These are phyloP conservation scores for Ommatoiulus sabulosus DNA, from an alignment of 2,888 invertebrate genomes.

Conservation along the genomic window DNA sequence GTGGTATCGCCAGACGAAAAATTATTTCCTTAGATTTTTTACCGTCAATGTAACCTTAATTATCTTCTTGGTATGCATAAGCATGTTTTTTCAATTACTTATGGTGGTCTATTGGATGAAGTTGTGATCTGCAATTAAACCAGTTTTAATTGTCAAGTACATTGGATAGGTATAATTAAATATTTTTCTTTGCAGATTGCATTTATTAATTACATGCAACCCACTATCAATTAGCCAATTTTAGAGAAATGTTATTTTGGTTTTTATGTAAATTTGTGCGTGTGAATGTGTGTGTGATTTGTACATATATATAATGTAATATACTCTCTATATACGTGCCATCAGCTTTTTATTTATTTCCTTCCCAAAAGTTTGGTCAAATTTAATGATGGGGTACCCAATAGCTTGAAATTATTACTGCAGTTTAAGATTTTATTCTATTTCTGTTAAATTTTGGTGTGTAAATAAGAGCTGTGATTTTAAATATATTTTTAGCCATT, in stretches of 20 bases:
- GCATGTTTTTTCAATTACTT: not conserved
- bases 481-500: not conserved
- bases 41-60: not conserved
- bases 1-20: not conserved
- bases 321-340: not conserved
- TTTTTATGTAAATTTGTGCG: constrained; percentile 23
- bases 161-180: not conserved
- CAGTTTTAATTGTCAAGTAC: not conserved
- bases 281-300: not conserved
- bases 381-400: not conserved
- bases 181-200: not conserved
- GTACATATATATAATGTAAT: constrained; percentile 37
- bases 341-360: constrained; percentile 27
- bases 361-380: not conserved
- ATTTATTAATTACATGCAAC: not conserved
- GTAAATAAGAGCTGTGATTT: not conserved
- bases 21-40: no score
- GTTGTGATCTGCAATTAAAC: not conserved
- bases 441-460: not conserved
- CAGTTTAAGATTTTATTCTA: not conserved
- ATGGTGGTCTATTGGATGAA: not conserved
- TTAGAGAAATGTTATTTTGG: constrained; percentile 12
- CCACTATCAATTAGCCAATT: not conserved
- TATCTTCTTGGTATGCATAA: not conserved
- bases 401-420: not conserved